phyloP scores from a whole-genome alignment of 1,140 invertebrate species.

The Ridgeia piscesae region DNA sequence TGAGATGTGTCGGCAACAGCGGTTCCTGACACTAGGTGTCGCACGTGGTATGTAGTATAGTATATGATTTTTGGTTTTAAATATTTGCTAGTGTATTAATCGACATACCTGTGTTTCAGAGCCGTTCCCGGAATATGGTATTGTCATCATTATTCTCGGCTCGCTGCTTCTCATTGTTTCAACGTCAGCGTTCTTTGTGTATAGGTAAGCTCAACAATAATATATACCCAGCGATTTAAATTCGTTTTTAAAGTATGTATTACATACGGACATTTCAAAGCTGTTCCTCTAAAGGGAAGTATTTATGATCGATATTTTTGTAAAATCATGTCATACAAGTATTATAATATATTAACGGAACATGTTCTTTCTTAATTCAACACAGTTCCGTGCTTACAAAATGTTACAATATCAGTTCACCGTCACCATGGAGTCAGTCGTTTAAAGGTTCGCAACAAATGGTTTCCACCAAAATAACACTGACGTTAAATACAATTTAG shows the following conservation, averaged over 20 bases:
- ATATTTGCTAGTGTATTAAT: no score
- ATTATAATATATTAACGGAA: no score
- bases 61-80: background rate
- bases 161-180: slow-evolving; percentile 75
- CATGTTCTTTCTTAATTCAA: no score
- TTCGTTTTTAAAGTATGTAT: background rate
- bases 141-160: slow-evolving; percentile 80
- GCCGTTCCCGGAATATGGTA: slow-evolving; percentile 83
- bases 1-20: background rate
- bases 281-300: background rate
- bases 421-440: no score
- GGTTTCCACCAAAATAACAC: no score
- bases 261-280: background rate
- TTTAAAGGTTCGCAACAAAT: no score
- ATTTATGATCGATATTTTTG: no score
- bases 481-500: no score
- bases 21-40: background rate
- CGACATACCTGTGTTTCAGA: slow-evolving; percentile 33
- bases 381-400: no score
- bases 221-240: background rate
- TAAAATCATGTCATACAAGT: no score
- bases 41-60: background rate
- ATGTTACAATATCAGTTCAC: no score
- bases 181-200: slow-evolving; percentile 70
- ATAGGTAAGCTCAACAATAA: slow-evolving; percentile 56